phyloP scores from a whole-genome alignment of 2,797 vertebrate genomes.

The Lepus townsendii region DNA sequence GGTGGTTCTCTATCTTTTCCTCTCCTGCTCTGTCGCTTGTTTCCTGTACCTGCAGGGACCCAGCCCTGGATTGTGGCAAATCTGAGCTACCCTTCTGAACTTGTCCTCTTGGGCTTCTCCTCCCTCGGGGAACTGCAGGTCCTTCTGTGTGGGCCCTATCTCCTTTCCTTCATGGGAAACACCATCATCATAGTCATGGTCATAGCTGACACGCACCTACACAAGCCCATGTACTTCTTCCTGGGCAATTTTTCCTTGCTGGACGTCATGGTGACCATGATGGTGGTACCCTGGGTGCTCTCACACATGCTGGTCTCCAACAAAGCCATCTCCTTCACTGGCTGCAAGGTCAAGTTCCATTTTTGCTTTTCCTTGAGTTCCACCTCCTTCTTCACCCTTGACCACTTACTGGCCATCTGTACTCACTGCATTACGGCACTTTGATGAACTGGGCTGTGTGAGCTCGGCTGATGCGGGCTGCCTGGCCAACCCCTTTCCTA shows the following conservation, averaged over 20 bases:
- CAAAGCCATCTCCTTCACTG: slow-evolving; percentile 66
- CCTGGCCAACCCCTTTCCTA: slow-evolving; percentile 65
- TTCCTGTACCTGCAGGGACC: neutral
- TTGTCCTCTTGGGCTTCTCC: slow-evolving; percentile 66
- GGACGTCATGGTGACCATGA: slow-evolving; percentile 71
- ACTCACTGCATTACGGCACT: slow-evolving; percentile 27
- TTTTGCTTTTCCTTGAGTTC: slow-evolving; percentile 73
- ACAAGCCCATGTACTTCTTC: slow-evolving; percentile 75
- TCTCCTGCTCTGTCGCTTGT: neutral
- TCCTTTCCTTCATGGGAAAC: slow-evolving; percentile 64
- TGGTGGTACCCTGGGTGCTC: slow-evolving; percentile 64
- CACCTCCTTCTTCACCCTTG: slow-evolving; percentile 67
- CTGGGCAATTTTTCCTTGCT: slow-evolving; percentile 72
- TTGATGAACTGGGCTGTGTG: slow-evolving; percentile 65
- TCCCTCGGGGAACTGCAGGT: neutral
- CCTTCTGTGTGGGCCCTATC: slow-evolving; percentile 42
- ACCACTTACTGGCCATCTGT: slow-evolving; percentile 70
- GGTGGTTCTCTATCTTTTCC: neutral
- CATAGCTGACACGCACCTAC: neutral
- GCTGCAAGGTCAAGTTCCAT: slow-evolving; percentile 72
- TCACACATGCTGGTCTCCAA: slow-evolving; percentile 40
- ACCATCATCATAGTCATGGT: slow-evolving; percentile 39
- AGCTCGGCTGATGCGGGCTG: neutral
- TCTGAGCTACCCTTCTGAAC: slow-evolving; percentile 41
- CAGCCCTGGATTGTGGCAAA: neutral